These are phyloP conservation scores for Corynorhinus townsendii DNA, from an alignment of 2,113 vertebrate genomes.

Conservation along the genomic window DNA sequence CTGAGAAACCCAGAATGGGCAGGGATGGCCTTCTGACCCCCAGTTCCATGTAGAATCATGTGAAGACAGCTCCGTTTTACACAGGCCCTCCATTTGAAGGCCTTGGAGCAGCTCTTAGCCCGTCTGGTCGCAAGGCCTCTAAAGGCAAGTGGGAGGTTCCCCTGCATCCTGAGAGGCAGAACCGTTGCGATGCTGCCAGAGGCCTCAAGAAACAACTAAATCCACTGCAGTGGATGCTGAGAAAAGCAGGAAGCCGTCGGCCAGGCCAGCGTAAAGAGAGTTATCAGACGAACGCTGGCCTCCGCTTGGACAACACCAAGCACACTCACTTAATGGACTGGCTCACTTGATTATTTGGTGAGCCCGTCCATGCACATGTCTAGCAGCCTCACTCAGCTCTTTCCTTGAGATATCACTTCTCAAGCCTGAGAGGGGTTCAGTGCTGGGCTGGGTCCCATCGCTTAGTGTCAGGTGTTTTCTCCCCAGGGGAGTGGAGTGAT, in stretches of 20 bases:
- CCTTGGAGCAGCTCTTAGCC: neutral
- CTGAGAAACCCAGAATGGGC: neutral
- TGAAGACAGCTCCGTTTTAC: neutral
- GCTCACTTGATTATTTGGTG: neutral
- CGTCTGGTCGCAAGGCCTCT: neutral
- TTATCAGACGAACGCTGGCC: rapidly evolving
- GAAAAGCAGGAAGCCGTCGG: neutral
- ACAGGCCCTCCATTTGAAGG: neutral
- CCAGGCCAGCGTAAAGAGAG: rapidly evolving
- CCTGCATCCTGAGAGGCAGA: rapidly evolving
- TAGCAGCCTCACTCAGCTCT: neutral
- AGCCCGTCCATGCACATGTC: neutral
- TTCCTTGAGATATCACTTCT: neutral
- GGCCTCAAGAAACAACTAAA: neutral
- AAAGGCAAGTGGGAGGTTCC: too few relatives aligned
- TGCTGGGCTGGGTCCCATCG: neutral
- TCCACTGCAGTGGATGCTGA: rapidly evolving
- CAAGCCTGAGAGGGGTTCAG: too few relatives aligned
- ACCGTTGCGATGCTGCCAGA: rapidly evolving
- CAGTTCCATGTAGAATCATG: neutral
- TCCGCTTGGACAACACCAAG: neutral
- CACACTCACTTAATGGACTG: too few relatives aligned
- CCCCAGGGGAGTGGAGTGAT: too few relatives aligned
- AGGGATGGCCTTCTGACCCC: neutral
- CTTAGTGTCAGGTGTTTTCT: neutral